Percentiles rank a stretch among this genome's conserved stretches.
Conservation (phyloP, 2,113 vertebrate genomes). For the Lonchura striata region DNA sequence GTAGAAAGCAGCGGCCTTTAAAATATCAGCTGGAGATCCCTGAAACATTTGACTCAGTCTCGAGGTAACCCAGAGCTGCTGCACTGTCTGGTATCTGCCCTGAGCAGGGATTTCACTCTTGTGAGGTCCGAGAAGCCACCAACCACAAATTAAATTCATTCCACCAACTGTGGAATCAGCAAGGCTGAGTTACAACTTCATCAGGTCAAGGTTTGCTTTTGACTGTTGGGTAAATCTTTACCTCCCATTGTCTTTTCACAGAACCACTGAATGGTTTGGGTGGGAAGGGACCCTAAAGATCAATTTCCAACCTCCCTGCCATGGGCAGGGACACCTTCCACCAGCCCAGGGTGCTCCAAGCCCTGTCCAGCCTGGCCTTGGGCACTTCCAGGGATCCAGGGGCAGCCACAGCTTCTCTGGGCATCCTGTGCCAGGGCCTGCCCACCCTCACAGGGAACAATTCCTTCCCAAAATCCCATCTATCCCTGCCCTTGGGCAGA, state of each 20-base stretch:
- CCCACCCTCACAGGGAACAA: rapidly evolving
- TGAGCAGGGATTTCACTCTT: not conserved
- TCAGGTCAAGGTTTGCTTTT: not conserved
- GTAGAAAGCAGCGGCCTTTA: not conserved
- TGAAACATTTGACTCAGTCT: not conserved
- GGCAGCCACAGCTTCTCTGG: not conserved
- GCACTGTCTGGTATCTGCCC: not conserved
- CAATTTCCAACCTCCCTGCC: not conserved
- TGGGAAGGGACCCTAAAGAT: not conserved
- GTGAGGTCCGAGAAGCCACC: not conserved
- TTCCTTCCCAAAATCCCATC: not conserved
- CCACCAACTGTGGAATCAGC: not conserved
- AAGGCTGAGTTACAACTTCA: not conserved
- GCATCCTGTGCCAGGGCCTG: not conserved
- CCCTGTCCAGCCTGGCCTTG: rapidly evolving
- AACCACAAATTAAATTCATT: rapidly evolving
- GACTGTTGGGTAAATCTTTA: not conserved
- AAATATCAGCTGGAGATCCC: not conserved
- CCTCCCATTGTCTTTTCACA: rapidly evolving
- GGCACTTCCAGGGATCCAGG: not conserved
- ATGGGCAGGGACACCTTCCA: not conserved
- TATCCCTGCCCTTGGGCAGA: rapidly evolving
- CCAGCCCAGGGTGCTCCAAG: rapidly evolving
- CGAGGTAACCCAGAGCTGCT: not conserved
- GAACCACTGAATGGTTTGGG: not conserved